Base-by-base conservation (phyloP, 2,888 invertebrate species). In the Synergus laeviventris region DNA sequence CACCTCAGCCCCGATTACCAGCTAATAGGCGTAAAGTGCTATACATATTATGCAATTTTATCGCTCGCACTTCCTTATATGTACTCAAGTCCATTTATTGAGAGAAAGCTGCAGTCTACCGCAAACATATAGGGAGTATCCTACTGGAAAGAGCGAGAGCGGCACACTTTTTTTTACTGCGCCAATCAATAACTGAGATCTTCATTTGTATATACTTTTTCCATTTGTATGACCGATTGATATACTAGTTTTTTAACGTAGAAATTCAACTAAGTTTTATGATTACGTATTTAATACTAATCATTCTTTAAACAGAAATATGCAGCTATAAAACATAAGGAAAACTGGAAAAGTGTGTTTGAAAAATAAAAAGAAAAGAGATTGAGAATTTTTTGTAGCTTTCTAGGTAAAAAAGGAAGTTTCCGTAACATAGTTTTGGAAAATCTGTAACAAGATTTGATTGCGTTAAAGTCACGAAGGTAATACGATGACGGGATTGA, bases 41-140 rank as follows among this genome's bases (percentile, higher is more conserved):
- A 16, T 31, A 49, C n/a, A 45, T 70, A 70, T 70, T 70, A 70
- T 45, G 45, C 45, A 49, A 70, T 70, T 45, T 49, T 70, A 70
- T 45, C 31, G 31, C 31, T 70, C 49, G 70, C 49, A 70, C n/a
- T 49, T 70, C 70, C 70, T 49, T 70, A 45, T 49, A 70, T 45
- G 49, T 31, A 45, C 49, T 45, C 45, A 24, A 70, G 73, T 74
- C 81, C 79, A 79, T 81, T 77, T 62, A 74, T 66, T 64, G 79
- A 80, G 84, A 85, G 84, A 84, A 84, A 84, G 84, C 83, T 83
- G 78, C 80, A 76, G 80, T 77, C 54, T 77, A 78, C 76, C 76
- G 81, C 81, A 79, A 80, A 81, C 81, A 78, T 78, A 49, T 18
- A 80, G 83, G 83, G 84, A 85, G 81, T 77, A 80, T 73, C 78